Percentiles rank a stretch among this genome's conserved stretches.
These are phyloP conservation scores for Drosophila nr. perissopoda DNA, from an alignment of 2,888 invertebrate species.

Conservation along the genomic window DNA sequence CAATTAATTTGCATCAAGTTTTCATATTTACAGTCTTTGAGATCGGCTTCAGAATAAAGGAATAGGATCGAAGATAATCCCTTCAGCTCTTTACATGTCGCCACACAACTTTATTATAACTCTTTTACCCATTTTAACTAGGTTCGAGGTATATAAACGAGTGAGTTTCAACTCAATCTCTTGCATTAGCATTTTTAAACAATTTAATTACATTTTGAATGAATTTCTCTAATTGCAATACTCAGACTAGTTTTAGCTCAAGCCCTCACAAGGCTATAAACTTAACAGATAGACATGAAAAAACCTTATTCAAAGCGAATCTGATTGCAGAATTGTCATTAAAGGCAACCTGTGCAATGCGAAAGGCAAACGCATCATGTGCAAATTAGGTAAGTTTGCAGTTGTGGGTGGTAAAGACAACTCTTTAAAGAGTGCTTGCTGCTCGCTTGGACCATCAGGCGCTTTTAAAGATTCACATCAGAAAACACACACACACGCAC, in stretches of 20 bases:
- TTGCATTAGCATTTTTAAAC: background rate
- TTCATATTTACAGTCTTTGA: background rate
- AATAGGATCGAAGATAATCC: background rate
- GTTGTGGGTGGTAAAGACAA: background rate
- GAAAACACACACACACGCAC: background rate
- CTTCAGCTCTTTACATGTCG: background rate
- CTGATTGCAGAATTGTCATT: background rate
- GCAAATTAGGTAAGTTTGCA: background rate
- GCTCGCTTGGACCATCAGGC: background rate
- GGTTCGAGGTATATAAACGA: background rate
- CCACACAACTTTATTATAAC: background rate
- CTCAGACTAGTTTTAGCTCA: background rate
- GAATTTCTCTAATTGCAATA: background rate
- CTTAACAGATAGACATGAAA: background rate
- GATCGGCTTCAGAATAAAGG: background rate
- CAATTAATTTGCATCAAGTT: constrained; percentile 4
- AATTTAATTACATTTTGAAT: background rate
- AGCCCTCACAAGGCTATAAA: background rate
- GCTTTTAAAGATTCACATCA: constrained; percentile 4
- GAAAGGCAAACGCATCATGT: background rate
- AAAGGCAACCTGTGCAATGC: background rate
- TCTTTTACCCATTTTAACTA: background rate
- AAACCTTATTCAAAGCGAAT: background rate
- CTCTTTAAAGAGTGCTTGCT: background rate
- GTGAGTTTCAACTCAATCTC: background rate